Percentiles rank a stretch among this genome's conserved stretches.
These are phyloP conservation scores for Galerucella pusilla DNA, from an alignment of 2,888 invertebrate species.

Conservation along the genomic window DNA sequence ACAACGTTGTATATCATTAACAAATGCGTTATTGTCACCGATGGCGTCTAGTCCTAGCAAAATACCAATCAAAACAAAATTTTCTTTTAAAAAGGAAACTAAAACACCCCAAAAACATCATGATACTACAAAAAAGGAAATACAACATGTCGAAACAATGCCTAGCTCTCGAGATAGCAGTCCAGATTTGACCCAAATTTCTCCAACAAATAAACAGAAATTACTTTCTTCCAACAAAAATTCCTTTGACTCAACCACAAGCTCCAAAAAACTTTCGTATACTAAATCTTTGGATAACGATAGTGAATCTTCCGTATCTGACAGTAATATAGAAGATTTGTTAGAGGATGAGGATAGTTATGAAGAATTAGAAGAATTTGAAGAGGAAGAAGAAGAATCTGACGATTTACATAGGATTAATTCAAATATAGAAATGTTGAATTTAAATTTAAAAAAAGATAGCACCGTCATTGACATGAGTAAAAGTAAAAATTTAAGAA, in stretches of 20 bases:
- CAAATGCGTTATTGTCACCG: slow-evolving; percentile 53
- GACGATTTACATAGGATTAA: slow-evolving; percentile 48
- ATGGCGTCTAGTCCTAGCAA: slow-evolving; percentile 55
- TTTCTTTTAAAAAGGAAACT: slow-evolving; percentile 10
- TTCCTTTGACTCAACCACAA: slow-evolving; percentile 61
- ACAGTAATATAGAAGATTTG: slow-evolving; percentile 64
- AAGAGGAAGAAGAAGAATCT: slow-evolving; percentile 57
- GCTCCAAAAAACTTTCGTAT: slow-evolving; percentile 62
- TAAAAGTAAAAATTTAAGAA: slow-evolving; percentile 43
- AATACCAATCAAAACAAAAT: slow-evolving; percentile 56
- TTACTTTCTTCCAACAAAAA: slow-evolving; percentile 55
- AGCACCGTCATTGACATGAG: slow-evolving; percentile 52
- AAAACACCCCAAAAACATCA: background rate
- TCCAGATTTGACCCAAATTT: background rate
- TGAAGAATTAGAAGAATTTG: slow-evolving; percentile 61
- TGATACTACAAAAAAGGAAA: no score
- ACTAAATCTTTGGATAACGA: slow-evolving; percentile 64
- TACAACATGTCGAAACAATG: background rate
- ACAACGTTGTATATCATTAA: slow-evolving; percentile 55
- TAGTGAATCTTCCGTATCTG: slow-evolving; percentile 64
- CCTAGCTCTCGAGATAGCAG: background rate
- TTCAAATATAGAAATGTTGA: slow-evolving; percentile 49
- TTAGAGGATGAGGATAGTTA: slow-evolving; percentile 59
- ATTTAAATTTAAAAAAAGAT: slow-evolving; percentile 55
- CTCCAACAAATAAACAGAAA: slow-evolving; percentile 39